phyloP scores from a whole-genome alignment of 2,113 vertebrate species.

The Andinoacara biseriatus region DNA sequence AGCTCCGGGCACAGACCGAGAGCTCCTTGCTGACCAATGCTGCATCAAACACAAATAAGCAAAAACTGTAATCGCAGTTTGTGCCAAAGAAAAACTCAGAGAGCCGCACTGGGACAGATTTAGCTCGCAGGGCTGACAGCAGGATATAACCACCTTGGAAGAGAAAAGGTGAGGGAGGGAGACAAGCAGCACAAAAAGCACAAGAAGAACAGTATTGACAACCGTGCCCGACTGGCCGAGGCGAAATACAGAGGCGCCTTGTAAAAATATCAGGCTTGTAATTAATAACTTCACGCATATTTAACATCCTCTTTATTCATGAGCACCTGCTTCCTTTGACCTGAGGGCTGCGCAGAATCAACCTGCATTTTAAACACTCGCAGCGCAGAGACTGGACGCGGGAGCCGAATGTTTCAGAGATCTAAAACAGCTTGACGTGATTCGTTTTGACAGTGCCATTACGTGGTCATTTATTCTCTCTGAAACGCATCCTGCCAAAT shows the following conservation, averaged over 20 bases:
- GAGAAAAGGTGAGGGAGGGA: slow-evolving; percentile 5
- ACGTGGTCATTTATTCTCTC: slow-evolving; percentile 21
- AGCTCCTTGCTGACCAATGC: background rate
- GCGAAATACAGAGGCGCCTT: slow-evolving; percentile 57
- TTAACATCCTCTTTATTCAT: slow-evolving; percentile 76
- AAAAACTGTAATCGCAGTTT: slow-evolving; percentile 3
- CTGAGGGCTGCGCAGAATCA: slow-evolving; percentile 27
- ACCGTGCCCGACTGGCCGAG: slow-evolving; percentile 29
- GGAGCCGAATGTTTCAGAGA: slow-evolving; percentile 15
- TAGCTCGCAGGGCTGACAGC: background rate
- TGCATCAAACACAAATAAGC: slow-evolving; percentile 10
- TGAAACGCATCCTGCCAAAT: slow-evolving; percentile 27
- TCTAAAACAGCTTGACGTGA: slow-evolving; percentile 31
- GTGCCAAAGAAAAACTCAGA: background rate
- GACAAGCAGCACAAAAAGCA: background rate
- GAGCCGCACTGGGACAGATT: background rate
- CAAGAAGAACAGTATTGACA: slow-evolving; percentile 30
- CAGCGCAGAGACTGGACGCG: background rate
- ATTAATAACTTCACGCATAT: slow-evolving; percentile 75
- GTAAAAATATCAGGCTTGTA: slow-evolving; percentile 67
- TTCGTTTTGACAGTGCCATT: slow-evolving; percentile 40
- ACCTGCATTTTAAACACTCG: slow-evolving; percentile 58
- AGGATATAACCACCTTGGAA: background rate
- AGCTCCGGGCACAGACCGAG: slow-evolving; percentile 24
- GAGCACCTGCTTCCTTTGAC: slow-evolving; percentile 77